These are phyloP conservation scores for Mesorhabditis spiculigera DNA, from an alignment of 2,888 invertebrate genomes.

Conservation along the genomic window DNA sequence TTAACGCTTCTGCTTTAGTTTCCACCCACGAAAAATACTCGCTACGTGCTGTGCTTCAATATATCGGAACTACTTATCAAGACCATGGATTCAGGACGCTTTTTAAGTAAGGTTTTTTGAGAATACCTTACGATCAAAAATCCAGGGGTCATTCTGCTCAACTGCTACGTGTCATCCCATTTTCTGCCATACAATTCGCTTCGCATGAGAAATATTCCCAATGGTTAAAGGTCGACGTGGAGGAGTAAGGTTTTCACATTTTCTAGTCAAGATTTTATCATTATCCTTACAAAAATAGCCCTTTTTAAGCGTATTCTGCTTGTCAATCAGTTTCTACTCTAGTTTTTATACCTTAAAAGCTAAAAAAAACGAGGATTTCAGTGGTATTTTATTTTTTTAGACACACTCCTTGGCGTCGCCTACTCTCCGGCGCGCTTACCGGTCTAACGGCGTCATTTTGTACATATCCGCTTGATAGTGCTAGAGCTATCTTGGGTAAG, in stretches of 20 bases:
- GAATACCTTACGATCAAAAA: no score
- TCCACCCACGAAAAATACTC: not conserved
- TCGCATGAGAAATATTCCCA: not conserved
- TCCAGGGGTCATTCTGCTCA: constrained; percentile 5
- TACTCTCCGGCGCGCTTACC: not conserved
- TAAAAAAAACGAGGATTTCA: no score
- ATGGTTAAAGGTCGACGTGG: constrained; percentile 6
- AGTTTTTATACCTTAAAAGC: no score
- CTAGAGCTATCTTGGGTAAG: constrained; percentile 2
- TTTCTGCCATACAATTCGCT: not conserved
- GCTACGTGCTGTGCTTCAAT: not conserved
- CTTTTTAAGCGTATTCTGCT: no score
- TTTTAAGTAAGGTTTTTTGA: constrained; percentile 2
- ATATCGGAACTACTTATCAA: not conserved
- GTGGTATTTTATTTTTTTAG: not conserved
- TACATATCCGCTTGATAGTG: not conserved
- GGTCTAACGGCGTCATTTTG: not conserved
- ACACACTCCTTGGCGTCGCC: not conserved
- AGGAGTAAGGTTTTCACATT: not conserved
- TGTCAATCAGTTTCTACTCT: no score
- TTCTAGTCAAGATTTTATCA: not conserved
- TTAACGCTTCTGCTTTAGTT: not conserved
- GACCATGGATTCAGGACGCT: not conserved
- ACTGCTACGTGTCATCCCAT: not conserved
- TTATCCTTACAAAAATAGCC: no score